Base-by-base conservation (phyloP, 2,113 vertebrate genomes). In the Anarrhichthys ocellatus region DNA sequence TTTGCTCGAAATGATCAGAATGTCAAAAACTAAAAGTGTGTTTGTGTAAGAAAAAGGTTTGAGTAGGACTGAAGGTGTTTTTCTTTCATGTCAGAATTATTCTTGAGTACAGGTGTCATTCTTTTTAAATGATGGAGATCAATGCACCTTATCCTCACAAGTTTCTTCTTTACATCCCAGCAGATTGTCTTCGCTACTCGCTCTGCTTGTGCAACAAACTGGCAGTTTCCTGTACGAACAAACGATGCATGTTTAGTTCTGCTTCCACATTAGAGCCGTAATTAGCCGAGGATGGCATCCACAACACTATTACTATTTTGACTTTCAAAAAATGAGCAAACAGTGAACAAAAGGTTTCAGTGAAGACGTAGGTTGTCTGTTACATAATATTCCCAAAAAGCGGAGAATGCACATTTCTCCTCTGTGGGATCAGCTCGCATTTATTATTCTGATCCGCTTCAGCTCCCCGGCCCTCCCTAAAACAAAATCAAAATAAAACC, bases 401-500 rank as follows among this genome's bases (percentile, higher is more conserved):
- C 74, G 10, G 70, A 75, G 77, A 70, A 77, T 66, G 73, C 72
- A 75, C 73, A 80, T 87, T 88, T 81, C 79, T 74, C 69, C 76
- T 88, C 70, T 46, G 72, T 64, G 80, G 75, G 89, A 89, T 87
- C 85, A 78, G 73, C 68, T 69, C 50, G 13, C 36, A 52, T 86
- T 92, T 91, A 24, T 84, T 85, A 91, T 92, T 90, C 92, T 81
- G 88, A 92, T 90, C 82, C 58, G 64, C 76, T 80, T 79, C 80
- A 76, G 54, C 78, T 8, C 24, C 68, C 52, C 46, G 42, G 63
- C 82, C 68, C 46, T 46, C 34, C 78, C 40, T 11, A 66, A 52
- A 42, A 56, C 56, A n/a, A 42, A 32, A 78, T 59, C 44, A 32
- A 52, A 20, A 32, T 34, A 42, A 27, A 78, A 36, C 36, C 40